These are phyloP conservation scores for Lepidurus packardi DNA, from an alignment of 1,140 invertebrate species.

Conservation along the genomic window DNA sequence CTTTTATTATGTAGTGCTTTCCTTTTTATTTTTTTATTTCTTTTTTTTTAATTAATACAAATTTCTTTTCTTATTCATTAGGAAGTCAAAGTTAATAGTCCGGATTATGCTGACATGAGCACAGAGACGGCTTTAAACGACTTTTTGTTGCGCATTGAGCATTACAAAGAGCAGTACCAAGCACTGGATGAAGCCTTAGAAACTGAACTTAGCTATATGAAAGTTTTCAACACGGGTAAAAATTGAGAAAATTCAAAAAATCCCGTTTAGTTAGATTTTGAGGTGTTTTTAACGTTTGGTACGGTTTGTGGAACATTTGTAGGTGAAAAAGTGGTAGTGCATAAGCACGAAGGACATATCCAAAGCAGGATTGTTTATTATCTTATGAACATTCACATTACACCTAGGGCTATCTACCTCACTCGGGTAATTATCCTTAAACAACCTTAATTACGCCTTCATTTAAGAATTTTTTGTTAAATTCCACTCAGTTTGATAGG, in stretches of 20 bases:
- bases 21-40: not conserved
- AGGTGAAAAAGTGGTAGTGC: constrained; percentile 53
- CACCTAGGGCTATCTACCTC: constrained; percentile 65
- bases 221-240: constrained; percentile 62
- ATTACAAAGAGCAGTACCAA: constrained; percentile 77
- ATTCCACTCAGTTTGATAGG: no score
- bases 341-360: constrained; percentile 59
- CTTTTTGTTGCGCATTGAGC: constrained; percentile 72
- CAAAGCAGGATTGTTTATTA: constrained; percentile 71
- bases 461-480: no score
- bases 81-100: constrained; percentile 84
- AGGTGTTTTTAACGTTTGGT: constrained; percentile 2
- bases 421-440: constrained; percentile 54
- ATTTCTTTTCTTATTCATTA: constrained; percentile 43
- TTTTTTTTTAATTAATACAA: not conserved
- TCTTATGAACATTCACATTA: constrained; percentile 64
- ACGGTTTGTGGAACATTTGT: not conserved
- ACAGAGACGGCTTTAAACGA: constrained; percentile 69
- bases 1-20: not conserved
- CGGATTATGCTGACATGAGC: constrained; percentile 78
- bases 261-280: not conserved
- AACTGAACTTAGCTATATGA: constrained; percentile 54
- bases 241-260: not conserved
- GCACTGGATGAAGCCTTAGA: constrained; percentile 57
- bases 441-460: no score